These are phyloP conservation scores for Helarctos malayanus DNA, from an alignment of 2,797 vertebrate species.

Conservation along the genomic window DNA sequence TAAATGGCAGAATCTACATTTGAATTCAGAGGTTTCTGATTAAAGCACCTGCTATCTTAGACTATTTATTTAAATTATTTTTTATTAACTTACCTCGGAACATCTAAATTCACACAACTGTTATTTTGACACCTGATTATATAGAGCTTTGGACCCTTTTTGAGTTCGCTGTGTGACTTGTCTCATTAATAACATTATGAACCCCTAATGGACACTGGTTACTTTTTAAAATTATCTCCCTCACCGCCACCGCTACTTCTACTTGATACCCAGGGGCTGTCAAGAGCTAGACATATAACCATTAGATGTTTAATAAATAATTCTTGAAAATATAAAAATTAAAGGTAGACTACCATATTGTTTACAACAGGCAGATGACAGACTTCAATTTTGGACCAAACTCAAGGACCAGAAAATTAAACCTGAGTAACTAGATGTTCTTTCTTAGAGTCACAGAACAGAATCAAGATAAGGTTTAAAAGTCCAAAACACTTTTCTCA, in stretches of 20 bases:
- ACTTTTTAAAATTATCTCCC: neutral
- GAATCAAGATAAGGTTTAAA: constrained; percentile 38
- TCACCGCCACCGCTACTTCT: too few relatives aligned
- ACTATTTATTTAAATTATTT: neutral
- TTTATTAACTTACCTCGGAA: neutral
- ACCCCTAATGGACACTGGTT: neutral
- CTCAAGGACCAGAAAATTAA: neutral
- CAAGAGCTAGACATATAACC: neutral
- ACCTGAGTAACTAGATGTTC: neutral
- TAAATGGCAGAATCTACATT: neutral
- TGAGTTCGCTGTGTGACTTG: neutral
- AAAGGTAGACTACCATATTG: neutral
- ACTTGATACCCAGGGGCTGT: neutral
- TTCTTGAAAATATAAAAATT: neutral
- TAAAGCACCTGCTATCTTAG: neutral
- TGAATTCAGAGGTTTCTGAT: neutral
- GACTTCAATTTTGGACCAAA: neutral
- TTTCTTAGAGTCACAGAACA: neutral
- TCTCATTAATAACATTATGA: neutral
- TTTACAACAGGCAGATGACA: neutral
- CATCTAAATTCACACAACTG: neutral
- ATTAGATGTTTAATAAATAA: neutral
- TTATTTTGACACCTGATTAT: neutral
- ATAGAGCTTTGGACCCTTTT: neutral
- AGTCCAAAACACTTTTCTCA: neutral